phyloP scores from a whole-genome alignment of 2,797 vertebrate species.

The Lithobates pipiens region DNA sequence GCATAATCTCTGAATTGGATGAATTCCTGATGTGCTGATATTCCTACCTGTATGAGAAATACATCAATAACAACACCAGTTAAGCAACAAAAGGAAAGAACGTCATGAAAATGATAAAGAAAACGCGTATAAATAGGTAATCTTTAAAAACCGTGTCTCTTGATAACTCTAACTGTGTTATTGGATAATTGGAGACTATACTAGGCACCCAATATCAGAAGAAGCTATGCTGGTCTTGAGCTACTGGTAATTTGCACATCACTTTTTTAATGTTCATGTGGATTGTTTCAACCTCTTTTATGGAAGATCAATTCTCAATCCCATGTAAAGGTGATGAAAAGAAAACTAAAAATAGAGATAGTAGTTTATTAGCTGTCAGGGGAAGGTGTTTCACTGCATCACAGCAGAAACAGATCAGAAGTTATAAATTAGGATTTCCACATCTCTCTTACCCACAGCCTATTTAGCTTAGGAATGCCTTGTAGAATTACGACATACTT shows the following conservation, averaged over 20 bases:
- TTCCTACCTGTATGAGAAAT: no score
- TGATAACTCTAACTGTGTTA: no score
- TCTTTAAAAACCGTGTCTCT: no score
- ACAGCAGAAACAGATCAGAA: conserved; percentile 11
- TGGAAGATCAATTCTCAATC: conserved; percentile 33
- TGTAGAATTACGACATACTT: not conserved
- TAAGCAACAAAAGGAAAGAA: no score
- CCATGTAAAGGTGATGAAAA: conserved; percentile 41
- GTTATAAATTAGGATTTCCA: conserved; percentile 15
- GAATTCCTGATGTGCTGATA: no score
- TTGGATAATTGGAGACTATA: no score
- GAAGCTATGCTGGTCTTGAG: not conserved
- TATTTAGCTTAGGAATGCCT: not conserved
- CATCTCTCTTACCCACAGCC: not conserved
- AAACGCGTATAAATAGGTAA: no score
- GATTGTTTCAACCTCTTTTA: conserved; percentile 17
- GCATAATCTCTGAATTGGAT: no score
- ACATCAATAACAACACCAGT: no score
- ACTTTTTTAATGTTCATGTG: conserved; percentile 26
- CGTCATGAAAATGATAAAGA: no score
- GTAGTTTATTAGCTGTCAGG: conserved; percentile 22
- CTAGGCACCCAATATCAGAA: not conserved
- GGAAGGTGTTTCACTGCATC: conserved; percentile 31
- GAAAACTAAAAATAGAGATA: conserved; percentile 37
- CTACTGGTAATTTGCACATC: conserved; percentile 30